Evolutionary conservation across 1,140 invertebrate genomes (phyloP).

Genomic region (Drosophila nannoptera): DNA sequence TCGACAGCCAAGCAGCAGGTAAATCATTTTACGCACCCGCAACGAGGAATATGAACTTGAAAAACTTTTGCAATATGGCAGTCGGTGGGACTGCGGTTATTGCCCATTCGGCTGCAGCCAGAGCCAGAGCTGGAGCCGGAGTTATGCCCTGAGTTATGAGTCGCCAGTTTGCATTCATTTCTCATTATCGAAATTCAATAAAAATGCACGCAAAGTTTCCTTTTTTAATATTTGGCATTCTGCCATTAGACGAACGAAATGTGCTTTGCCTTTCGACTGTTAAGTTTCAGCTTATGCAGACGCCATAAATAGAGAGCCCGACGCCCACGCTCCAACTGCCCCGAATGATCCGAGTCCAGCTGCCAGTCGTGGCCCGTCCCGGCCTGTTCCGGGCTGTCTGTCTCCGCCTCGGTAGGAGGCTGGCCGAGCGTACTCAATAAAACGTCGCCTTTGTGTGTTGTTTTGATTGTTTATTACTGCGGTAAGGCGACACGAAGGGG

Average conservation of each 20-base stretch:
- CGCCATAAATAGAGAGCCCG: conserved; percentile 70
- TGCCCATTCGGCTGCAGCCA: not conserved
- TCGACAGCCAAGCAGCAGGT: conserved; percentile 69
- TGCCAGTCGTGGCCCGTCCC: conserved; percentile 35
- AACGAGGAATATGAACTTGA: conserved; percentile 69
- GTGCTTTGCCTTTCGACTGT: conserved; percentile 61
- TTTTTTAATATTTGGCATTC: conserved; percentile 61
- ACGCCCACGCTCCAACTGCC: conserved; percentile 34
- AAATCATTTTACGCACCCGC: conserved; percentile 77
- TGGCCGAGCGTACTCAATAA: conserved; percentile 68
- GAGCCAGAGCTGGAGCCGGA: not conserved
- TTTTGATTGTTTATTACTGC: conserved; percentile 78
- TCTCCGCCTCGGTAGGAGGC: not conserved
- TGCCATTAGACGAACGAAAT: conserved; percentile 57
- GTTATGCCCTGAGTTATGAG: conserved; percentile 29
- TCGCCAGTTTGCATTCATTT: conserved; percentile 62
- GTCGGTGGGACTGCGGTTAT: conserved; percentile 12
- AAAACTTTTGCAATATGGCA: conserved; percentile 71
- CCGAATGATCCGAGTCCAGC: too few species aligned
- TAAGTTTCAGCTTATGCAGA: conserved; percentile 58
- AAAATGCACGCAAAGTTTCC: conserved; percentile 63
- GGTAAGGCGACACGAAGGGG: conserved; percentile 44
- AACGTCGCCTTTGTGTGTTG: conserved; percentile 70
- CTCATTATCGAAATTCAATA: conserved; percentile 71
- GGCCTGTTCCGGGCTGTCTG: conserved; percentile 4